A percentile compares a stretch with the other conserved stretches of the same genome.
Conservation (phyloP, 2,888 invertebrate species). For the Kuschelorhynchus macadamiae region DNA sequence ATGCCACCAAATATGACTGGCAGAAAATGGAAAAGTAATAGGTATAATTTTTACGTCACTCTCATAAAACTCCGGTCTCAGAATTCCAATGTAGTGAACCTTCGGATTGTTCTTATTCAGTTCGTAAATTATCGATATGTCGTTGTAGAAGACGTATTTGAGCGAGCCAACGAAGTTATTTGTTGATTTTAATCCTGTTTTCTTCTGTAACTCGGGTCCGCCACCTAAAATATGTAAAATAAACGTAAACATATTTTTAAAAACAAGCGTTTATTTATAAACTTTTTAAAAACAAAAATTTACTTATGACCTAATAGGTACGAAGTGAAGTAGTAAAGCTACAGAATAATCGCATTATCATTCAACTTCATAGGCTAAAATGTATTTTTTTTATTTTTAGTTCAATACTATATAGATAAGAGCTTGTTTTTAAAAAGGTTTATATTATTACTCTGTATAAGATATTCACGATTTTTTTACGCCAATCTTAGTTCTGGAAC, state of each 20-base stretch:
- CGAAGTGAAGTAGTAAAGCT: no score
- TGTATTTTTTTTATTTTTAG: no score
- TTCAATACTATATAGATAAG: no score
- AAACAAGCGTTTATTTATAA: no score
- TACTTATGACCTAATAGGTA: no score
- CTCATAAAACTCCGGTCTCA: slow-evolving; percentile 88
- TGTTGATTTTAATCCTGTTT: slow-evolving; percentile 75
- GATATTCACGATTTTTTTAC: no score
- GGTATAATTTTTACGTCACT: slow-evolving; percentile 89
- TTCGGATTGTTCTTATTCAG: slow-evolving; percentile 88
- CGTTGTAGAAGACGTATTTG: slow-evolving; percentile 94
- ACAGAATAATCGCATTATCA: no score
- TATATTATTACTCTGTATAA: no score
- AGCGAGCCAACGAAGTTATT: slow-evolving; percentile 83
- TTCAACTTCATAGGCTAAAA: no score
- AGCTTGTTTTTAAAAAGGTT: no score
- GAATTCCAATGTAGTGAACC: slow-evolving; percentile 72
- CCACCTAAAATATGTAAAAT: slow-evolving; percentile 55
- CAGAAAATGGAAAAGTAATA: slow-evolving; percentile 91
- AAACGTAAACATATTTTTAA: no score
- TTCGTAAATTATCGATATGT: slow-evolving; percentile 91
- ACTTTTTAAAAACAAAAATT: not conserved
- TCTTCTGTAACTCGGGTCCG: slow-evolving; percentile 83
- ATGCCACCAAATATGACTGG: slow-evolving; percentile 93
- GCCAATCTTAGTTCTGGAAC: no score